Evolutionary conservation across 2,888 invertebrate species (phyloP).

Genomic region (Apantesis nais): DNA sequence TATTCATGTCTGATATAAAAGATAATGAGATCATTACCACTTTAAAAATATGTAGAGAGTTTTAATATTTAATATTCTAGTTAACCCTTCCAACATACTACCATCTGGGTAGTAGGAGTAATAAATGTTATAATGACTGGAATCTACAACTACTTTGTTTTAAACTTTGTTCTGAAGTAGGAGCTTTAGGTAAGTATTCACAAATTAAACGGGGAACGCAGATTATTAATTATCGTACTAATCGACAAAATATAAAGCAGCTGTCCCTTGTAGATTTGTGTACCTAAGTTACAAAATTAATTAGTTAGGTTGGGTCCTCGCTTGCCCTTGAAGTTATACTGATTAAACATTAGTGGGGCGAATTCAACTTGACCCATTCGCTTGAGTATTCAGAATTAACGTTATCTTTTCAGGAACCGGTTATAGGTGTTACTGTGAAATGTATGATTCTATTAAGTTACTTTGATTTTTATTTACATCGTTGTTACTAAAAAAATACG

Average conservation of each 20-base stretch:
- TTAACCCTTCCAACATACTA: not conserved
- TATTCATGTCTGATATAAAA: not conserved
- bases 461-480: not conserved
- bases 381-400: conserved; percentile 29
- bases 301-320: conserved; percentile 34
- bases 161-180: not conserved
- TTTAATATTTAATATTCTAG: not conserved
- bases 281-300: conserved; percentile 45
- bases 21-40: not conserved
- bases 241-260: conserved; percentile 32
- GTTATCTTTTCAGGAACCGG: conserved; percentile 24
- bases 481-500: not conserved
- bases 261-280: conserved; percentile 35
- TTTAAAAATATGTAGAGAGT: not conserved
- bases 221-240: conserved; percentile 34
- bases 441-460: not conserved
- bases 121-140: not conserved
- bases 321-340: conserved; percentile 37
- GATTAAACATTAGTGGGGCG: conserved; percentile 38
- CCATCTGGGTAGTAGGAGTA: not conserved
- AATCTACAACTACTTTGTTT: not conserved
- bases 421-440: conserved; percentile 9
- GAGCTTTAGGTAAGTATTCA: not conserved
- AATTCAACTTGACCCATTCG: conserved; percentile 36
- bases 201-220: conserved; percentile 14